Conservation (phyloP, 1,140 invertebrate genomes). For the Oedothorax gibbosus region DNA sequence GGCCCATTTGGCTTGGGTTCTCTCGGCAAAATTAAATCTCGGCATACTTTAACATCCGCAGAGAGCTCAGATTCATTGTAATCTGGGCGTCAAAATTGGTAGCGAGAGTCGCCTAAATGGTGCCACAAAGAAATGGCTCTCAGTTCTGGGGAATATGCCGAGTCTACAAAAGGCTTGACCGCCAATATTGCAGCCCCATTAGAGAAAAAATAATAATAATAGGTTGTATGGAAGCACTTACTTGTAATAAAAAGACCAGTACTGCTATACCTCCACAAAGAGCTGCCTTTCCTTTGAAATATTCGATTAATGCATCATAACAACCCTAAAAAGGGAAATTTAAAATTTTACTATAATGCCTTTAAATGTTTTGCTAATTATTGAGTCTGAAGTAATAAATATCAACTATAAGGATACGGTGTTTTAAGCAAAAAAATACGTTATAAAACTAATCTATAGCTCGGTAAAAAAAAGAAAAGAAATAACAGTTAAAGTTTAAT, state of each 20-base stretch:
- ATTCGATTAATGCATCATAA: conserved; percentile 13
- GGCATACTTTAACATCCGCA: no score
- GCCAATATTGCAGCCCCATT: not conserved
- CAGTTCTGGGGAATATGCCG: no score
- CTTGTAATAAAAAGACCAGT: conserved; percentile 27
- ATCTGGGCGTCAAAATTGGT: no score
- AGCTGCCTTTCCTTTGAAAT: conserved; percentile 16
- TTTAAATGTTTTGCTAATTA: not conserved
- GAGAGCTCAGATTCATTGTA: no score
- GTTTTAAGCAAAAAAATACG: not conserved
- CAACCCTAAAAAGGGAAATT: conserved; percentile 10
- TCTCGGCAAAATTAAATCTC: no score
- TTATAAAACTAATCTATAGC: not conserved
- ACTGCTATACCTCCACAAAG: conserved; percentile 10
- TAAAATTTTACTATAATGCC: not conserved
- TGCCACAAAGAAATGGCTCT: no score
- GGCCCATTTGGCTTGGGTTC: no score
- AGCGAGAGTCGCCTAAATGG: no score
- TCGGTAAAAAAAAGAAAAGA: not conserved
- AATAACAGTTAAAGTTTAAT: not conserved
- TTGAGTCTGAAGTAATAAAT: not conserved
- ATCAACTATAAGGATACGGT: not conserved
- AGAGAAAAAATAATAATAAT: not conserved
- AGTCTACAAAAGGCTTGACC: no score
- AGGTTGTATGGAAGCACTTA: not conserved